phyloP scores from a whole-genome alignment of 2,113 vertebrate species.

The Alethe diademata region DNA sequence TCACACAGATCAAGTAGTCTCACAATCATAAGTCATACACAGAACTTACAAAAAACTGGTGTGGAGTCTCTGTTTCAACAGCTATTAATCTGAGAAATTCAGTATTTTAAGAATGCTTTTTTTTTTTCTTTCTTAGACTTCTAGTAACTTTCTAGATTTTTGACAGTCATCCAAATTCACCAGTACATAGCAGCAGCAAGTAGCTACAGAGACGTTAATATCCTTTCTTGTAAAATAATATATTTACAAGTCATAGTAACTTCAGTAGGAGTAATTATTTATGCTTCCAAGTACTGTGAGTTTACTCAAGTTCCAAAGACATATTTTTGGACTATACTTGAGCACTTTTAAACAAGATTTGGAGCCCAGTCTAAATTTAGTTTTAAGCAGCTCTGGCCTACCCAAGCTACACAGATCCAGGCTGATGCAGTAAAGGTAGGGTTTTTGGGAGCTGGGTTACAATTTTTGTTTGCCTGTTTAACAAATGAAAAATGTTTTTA shows the following conservation, averaged over 20 bases:
- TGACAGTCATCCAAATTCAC: not conserved
- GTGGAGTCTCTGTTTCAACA: not conserved
- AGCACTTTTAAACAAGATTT: not conserved
- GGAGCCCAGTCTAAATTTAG: not conserved
- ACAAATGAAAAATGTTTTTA: not conserved
- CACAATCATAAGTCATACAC: not conserved
- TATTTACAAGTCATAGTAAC: not conserved
- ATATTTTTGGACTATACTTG: not conserved
- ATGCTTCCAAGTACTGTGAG: not conserved
- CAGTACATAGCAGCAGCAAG: not conserved
- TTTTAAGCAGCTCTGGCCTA: not conserved
- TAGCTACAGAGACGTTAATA: not conserved
- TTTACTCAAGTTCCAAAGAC: not conserved
- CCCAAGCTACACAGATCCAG: not conserved
- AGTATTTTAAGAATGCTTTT: not conserved
- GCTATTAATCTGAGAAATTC: not conserved
- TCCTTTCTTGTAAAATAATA: not conserved
- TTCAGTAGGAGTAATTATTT: not conserved
- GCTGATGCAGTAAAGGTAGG: not conserved
- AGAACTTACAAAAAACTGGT: not conserved
- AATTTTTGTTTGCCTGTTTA: not conserved
- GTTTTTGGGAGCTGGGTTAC: rapidly evolving
- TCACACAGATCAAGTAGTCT: not conserved
- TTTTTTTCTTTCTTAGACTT: not conserved
- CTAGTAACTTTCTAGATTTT: not conserved